Percentiles rank a stretch among this genome's conserved stretches.
Conservation (phyloP, 2,797 vertebrate species). For the Anguilla marmorata region DNA sequence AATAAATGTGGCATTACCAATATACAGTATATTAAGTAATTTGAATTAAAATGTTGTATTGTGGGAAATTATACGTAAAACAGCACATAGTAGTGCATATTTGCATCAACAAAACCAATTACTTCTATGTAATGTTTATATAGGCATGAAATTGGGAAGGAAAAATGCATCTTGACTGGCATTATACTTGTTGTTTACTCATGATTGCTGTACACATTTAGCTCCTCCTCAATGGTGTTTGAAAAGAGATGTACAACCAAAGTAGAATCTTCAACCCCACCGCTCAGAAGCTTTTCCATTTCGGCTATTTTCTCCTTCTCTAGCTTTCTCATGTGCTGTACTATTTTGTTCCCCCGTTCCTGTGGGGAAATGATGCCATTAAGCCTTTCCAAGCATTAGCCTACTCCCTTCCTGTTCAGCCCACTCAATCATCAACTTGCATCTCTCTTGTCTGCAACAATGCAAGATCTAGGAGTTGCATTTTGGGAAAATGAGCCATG, state of each 20-base stretch:
- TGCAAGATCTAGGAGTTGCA: not conserved
- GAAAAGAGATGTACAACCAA: constrained; percentile 76
- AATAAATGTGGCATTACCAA: not conserved
- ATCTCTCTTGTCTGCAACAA: not conserved
- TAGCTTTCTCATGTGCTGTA: constrained; percentile 72
- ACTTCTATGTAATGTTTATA: not conserved
- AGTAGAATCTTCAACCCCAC: constrained; percentile 64
- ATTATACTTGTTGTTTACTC: not conserved
- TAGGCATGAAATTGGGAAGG: not conserved
- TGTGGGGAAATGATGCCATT: constrained; percentile 52
- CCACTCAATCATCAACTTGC: not conserved
- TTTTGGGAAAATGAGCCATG: not conserved
- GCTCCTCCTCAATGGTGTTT: constrained; percentile 75
- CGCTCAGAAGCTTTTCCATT: constrained; percentile 78
- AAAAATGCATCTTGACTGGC: not conserved
- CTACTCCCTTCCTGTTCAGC: not conserved
- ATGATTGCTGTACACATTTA: constrained; percentile 72
- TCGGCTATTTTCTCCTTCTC: constrained; percentile 78
- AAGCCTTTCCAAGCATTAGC: not conserved
- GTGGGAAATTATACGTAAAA: not conserved
- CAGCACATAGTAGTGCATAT: not conserved
- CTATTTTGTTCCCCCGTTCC: constrained; percentile 77
- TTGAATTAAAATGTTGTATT: too few species aligned
- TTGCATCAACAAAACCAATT: not conserved
- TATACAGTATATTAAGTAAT: too few species aligned